Percentiles rank a stretch among this genome's conserved stretches.
Conservation (phyloP, 1,140 invertebrate genomes). For the Apis florea region DNA sequence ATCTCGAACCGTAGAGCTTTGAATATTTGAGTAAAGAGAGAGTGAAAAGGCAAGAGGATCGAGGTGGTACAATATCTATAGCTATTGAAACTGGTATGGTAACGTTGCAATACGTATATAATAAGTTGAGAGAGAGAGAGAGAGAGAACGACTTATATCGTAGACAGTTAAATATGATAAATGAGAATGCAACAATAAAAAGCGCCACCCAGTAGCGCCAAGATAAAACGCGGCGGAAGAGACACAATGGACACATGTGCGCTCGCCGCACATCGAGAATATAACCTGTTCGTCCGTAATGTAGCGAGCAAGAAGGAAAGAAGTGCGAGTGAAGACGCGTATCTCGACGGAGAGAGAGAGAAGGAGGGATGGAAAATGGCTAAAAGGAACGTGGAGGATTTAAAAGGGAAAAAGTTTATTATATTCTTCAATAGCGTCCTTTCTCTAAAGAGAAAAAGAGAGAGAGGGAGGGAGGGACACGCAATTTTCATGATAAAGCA, state of each 20-base stretch:
- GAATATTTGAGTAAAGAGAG: too few relatives aligned
- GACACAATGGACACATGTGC: not conserved
- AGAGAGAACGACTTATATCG: not conserved
- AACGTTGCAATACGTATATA: too few relatives aligned
- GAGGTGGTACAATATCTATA: too few relatives aligned
- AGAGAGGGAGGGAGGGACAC: not conserved
- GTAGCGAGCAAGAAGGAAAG: not conserved
- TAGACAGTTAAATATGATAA: constrained; percentile 28
- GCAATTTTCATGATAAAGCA: constrained; percentile 39
- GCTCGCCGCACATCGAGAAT: not conserved
- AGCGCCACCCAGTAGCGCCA: not conserved
- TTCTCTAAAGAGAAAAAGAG: too few relatives aligned
- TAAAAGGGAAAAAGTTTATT: constrained; percentile 37
- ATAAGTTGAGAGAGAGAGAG: too few relatives aligned
- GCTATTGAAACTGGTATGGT: too few relatives aligned
- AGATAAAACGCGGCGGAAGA: constrained; percentile 6
- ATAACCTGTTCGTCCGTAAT: not conserved
- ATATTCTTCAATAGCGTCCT: constrained; percentile 10
- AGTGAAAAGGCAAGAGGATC: too few relatives aligned
- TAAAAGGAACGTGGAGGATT: constrained; percentile 11
- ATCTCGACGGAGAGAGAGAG: not conserved
- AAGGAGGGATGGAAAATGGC: constrained; percentile 6
- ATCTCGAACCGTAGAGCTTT: too few relatives aligned
- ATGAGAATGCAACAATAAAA: constrained; percentile 5
- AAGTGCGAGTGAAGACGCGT: constrained; percentile 14